Evolutionary conservation across 2,797 vertebrate genomes (phyloP).

Genomic region (Periophthalmus magnuspinnatus): DNA sequence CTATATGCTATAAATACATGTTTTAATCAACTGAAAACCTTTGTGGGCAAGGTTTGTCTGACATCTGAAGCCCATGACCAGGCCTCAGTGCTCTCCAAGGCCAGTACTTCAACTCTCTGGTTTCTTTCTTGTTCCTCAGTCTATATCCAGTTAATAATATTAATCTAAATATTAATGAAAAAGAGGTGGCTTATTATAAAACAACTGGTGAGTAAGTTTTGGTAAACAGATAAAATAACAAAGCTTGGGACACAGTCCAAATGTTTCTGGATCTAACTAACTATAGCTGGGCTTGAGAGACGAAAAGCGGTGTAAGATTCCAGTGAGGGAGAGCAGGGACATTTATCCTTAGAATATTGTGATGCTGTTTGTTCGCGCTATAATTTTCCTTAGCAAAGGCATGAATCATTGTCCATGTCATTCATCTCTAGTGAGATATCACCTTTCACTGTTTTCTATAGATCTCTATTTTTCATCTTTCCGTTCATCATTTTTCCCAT

Average conservation of each 20-base stretch:
- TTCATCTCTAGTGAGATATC: background rate
- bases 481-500: conserved; percentile 25
- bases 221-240: background rate
- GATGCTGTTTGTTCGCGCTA: conserved; percentile 1
- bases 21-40: too few species aligned
- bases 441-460: conserved; percentile 3
- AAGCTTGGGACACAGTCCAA: background rate
- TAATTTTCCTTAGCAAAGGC: background rate
- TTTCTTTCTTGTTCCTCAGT: background rate
- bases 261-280: background rate
- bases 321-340: conserved; percentile 10
- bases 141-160: background rate
- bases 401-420: background rate
- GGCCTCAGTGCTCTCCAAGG: background rate
- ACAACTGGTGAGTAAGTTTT: background rate
- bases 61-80: too few species aligned
- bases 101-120: background rate
- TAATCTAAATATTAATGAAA: background rate
- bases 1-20: too few species aligned
- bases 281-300: background rate
- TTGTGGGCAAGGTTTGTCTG: too few species aligned
- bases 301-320: background rate
- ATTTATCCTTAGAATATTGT: conserved; percentile 8
- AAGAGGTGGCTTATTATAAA: background rate
- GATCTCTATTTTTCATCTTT: conserved; percentile 10